Base-by-base conservation (phyloP, 2,113 vertebrate genomes). In the Bambusicola thoracicus region DNA sequence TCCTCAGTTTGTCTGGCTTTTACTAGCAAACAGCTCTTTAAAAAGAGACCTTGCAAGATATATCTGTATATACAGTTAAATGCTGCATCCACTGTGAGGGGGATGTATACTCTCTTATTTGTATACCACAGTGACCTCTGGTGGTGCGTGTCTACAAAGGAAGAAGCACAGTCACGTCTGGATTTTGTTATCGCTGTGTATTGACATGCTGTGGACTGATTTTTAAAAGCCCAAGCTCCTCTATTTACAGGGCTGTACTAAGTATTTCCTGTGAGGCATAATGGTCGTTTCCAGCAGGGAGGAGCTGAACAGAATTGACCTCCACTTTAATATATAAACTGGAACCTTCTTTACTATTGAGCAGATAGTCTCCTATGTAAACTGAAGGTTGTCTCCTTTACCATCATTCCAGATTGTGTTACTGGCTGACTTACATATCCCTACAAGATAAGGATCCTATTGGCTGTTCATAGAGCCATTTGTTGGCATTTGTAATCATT, bases 51-150 rank as follows among this genome's bases (percentile, higher is more conserved):
- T 90, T 21, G 7, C 4, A 74, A 70, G 66, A 44, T 49, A 22
- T 15, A 59, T 29, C 7, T 83, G 51, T 77, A 55, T 78, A 67
- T 43, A 36, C 2, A 62, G 30, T 49, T 58, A 46, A 1, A 4
- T 51, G 11, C 55, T 67, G 27, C 49, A 21, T 18, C 13, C 6
- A 3, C 61, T 0, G 0, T 30, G 16, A 58, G 44, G 11, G 30
- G n/a, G 32, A 13, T 6, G 2, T 8, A 20, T n/a, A 4, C 22
- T 5, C 21, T 44, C 36, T 48, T 58, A 30, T 10, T 90, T 83
- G 92, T 76, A 36, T 65, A 61, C 24, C 13, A n/a, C 43, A 92
- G 56, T 84, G 66, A 59, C 81, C 78, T 92, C 89, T 86, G 58
- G 68, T 67, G 89, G 77, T 56, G 6, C 2, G 0, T 67, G 13